Percentiles rank a stretch among this genome's conserved stretches.
Evolutionary conservation across 1,140 invertebrate genomes (phyloP).

Genomic region (Pteromalus puparum): DNA sequence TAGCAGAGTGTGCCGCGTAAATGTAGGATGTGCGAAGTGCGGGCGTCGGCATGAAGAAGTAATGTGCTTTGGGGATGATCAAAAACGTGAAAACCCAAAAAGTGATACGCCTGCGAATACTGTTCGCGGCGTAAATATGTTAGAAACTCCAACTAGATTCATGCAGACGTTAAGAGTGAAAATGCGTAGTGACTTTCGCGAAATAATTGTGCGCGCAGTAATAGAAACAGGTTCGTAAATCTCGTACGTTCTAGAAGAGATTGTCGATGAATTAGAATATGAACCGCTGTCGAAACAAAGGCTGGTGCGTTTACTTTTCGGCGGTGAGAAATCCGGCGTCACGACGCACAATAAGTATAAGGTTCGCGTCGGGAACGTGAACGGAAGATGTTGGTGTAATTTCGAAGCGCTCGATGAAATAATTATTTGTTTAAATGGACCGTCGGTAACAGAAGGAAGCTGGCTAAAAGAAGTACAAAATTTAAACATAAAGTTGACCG

Average conservation of each 20-base stretch:
- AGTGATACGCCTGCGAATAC: not conserved
- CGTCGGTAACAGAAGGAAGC: not conserved
- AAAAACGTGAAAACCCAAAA: not conserved
- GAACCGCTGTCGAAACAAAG: not conserved
- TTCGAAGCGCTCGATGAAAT: slow-evolving; percentile 52
- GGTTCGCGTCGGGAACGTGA: slow-evolving; percentile 20
- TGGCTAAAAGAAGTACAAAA: slow-evolving; percentile 47
- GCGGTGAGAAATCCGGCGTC: not conserved
- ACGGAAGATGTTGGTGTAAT: slow-evolving; percentile 46
- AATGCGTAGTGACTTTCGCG: not conserved
- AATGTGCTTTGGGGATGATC: slow-evolving; percentile 38
- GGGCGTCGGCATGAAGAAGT: slow-evolving; percentile 23
- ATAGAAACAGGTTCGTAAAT: slow-evolving; percentile 9
- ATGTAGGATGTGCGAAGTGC: slow-evolving; percentile 42
- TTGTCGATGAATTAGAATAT: slow-evolving; percentile 24
- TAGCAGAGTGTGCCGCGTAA: slow-evolving; percentile 26
- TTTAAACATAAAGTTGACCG: slow-evolving; percentile 52
- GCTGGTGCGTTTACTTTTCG: slow-evolving; percentile 42
- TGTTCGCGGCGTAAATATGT: not conserved
- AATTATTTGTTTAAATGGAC: slow-evolving; percentile 50
- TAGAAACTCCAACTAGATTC: slow-evolving; percentile 30
- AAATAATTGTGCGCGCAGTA: slow-evolving; percentile 36
- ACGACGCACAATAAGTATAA: slow-evolving; percentile 37
- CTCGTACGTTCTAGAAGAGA: slow-evolving; percentile 44
- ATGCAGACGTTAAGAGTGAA: slow-evolving; percentile 46